Conservation (phyloP, 1,140 invertebrate genomes). For the Rhizoglyphus robini region DNA sequence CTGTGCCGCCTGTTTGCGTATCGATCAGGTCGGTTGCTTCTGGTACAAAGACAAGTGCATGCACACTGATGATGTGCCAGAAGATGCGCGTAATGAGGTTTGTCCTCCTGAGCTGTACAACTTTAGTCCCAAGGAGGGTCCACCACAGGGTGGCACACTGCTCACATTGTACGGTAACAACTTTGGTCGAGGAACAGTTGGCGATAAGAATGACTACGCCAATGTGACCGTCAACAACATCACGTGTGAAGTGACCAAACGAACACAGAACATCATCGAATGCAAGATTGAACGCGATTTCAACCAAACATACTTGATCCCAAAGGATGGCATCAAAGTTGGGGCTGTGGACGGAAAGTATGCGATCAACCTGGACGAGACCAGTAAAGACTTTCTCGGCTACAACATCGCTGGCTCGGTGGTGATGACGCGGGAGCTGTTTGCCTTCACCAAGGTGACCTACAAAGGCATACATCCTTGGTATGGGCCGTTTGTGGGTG, state of each 20-base stretch:
- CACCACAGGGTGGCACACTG: background rate
- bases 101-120: background rate
- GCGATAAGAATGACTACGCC: background rate
- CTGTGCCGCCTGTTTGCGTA: background rate
- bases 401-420: no score
- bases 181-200: background rate
- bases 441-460: background rate
- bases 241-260: background rate
- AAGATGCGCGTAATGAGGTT: background rate
- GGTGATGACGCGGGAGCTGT: background rate
- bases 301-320: background rate
- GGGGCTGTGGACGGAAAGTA: background rate
- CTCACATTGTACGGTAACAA: background rate
- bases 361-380: background rate
- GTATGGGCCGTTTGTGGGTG: background rate
- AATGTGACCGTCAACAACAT: background rate
- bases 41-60: background rate
- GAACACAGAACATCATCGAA: background rate
- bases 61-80: background rate
- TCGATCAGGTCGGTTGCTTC: background rate
- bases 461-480: background rate
- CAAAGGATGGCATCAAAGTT: background rate
- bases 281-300: background rate
- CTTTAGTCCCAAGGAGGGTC: background rate
- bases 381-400: background rate